Conservation (phyloP, 2,888 invertebrate species). For the Congeria kusceri region DNA sequence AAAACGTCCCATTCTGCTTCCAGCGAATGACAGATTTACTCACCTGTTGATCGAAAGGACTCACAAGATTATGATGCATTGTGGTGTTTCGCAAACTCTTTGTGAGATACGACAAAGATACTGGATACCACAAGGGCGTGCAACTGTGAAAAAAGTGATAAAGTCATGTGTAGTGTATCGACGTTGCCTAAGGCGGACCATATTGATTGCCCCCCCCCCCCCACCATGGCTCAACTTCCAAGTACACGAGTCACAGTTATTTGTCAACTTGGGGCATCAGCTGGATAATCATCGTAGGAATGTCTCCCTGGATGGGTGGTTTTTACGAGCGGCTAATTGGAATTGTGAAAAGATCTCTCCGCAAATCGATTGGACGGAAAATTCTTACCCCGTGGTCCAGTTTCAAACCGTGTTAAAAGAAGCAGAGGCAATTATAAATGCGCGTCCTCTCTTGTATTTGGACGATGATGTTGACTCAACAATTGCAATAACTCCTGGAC, state of each 20-base stretch:
- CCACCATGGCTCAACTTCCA: background rate
- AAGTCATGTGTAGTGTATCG: conserved; percentile 1
- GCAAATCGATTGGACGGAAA: conserved; percentile 4
- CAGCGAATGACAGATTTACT: background rate
- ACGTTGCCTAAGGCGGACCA: conserved; percentile 5
- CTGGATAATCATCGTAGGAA: conserved; percentile 4
- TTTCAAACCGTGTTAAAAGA: conserved; percentile 29
- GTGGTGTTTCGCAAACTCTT: conserved; percentile 12
- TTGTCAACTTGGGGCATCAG: background rate
- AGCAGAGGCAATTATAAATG: conserved; percentile 30
- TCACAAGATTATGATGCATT: background rate
- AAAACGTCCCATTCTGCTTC: conserved; percentile 2
- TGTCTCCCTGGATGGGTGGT: conserved; percentile 12
- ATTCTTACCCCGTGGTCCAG: background rate
- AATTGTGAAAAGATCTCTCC: conserved; percentile 7
- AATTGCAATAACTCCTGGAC: conserved; percentile 17
- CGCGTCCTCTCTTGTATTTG: conserved; percentile 32
- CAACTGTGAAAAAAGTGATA: conserved; percentile 7
- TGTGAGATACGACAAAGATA: conserved; percentile 3
- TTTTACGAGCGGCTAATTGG: conserved; percentile 7
- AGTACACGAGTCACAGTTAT: background rate
- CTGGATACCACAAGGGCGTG: conserved; percentile 28
- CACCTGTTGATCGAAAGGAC: background rate
- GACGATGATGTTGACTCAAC: conserved; percentile 30
- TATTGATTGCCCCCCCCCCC: background rate